These are phyloP conservation scores for Harmothoe impar DNA, from an alignment of 2,888 invertebrate species.

Conservation along the genomic window DNA sequence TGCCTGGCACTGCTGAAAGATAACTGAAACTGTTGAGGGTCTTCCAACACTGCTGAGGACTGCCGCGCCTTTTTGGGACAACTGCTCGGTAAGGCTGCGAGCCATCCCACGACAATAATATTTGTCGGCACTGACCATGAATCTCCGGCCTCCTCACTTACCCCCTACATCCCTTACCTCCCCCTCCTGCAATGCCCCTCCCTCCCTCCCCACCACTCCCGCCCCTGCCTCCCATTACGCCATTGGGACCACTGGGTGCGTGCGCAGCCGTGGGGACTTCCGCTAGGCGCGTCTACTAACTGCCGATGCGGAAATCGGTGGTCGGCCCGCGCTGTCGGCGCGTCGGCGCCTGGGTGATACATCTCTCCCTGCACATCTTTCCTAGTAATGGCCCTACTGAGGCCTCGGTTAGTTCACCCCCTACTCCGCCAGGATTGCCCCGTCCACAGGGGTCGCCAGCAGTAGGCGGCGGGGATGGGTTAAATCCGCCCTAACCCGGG, in stretches of 20 bases:
- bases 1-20: too few species aligned
- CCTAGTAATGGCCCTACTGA: slow-evolving; percentile 39
- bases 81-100: neutral
- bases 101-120: neutral
- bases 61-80: too few species aligned
- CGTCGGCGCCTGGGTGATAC: slow-evolving; percentile 12
- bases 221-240: neutral
- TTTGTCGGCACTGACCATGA: slow-evolving; percentile 37
- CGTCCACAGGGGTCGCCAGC: neutral
- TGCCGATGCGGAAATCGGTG: slow-evolving; percentile 26
- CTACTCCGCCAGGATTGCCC: slow-evolving; percentile 45
- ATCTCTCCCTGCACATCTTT: neutral
- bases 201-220: neutral
- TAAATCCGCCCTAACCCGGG: neutral
- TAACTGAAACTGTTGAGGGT: too few species aligned
- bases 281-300: slow-evolving; percentile 37
- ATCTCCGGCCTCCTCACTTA: neutral
- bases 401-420: slow-evolving; percentile 33
- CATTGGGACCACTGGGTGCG: neutral
- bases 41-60: too few species aligned
- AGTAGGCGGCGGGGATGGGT: neutral
- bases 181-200: neutral
- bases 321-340: neutral
- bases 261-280: slow-evolving; percentile 49
- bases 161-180: neutral